Evolutionary conservation across 2,888 invertebrate genomes (phyloP).

Genomic region (Theristus sp.): DNA sequence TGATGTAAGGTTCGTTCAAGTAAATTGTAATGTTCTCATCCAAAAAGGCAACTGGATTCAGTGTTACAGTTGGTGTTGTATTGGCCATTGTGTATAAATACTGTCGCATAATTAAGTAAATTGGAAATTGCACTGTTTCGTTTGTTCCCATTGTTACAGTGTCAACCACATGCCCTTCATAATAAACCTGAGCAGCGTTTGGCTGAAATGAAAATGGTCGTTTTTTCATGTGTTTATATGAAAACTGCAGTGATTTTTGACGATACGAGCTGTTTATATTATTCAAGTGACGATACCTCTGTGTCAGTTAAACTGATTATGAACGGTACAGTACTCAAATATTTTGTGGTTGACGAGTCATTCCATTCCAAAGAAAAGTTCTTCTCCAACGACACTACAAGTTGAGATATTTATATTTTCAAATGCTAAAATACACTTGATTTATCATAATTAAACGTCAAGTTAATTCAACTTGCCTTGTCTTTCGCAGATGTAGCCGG

Average conservation of each 20-base stretch:
- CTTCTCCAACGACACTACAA: not conserved
- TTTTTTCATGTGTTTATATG: too few relatives aligned
- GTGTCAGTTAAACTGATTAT: not conserved
- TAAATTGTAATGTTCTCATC: not conserved
- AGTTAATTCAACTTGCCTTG: not conserved
- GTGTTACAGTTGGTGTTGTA: not conserved
- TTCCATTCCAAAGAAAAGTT: not conserved
- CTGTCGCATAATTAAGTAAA: not conserved
- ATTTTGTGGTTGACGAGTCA: not conserved
- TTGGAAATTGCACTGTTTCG: not conserved
- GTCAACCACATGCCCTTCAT: not conserved
- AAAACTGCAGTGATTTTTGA: too few relatives aligned
- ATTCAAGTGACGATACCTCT: too few relatives aligned
- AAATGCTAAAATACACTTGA: too few relatives aligned
- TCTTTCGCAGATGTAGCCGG: not conserved
- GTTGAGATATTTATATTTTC: too few relatives aligned
- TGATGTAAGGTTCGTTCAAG: not conserved
- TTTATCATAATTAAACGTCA: not conserved
- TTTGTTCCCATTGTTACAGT: not conserved
- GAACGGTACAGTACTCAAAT: not conserved
- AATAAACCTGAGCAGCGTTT: not conserved
- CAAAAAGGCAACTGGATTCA: not conserved
- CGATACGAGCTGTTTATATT: too few relatives aligned
- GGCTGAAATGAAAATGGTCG: not conserved
- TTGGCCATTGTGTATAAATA: too few relatives aligned